phyloP scores from a whole-genome alignment of 1,140 invertebrate genomes.

The Drosophila pachea region DNA sequence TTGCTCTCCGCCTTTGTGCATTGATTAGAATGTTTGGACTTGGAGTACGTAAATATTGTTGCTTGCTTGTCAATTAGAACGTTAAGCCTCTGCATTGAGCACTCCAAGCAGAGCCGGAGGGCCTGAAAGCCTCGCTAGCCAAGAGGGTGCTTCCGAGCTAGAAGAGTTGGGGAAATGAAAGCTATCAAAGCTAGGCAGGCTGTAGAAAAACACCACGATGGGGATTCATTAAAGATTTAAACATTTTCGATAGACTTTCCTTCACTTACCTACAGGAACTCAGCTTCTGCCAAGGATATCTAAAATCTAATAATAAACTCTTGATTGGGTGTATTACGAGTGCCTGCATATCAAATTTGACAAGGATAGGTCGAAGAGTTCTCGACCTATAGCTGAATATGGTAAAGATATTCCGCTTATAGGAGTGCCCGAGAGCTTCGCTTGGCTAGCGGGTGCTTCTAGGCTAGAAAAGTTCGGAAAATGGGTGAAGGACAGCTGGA shows the following conservation, averaged over 20 bases:
- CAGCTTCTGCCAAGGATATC: neutral
- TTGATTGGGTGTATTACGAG: neutral
- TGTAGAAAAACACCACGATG: neutral
- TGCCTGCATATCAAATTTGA: neutral
- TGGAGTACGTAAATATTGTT: conserved; percentile 76
- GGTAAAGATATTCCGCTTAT: too few relatives aligned
- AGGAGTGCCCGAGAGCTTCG: conserved; percentile 14
- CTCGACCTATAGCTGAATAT: neutral
- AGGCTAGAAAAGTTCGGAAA: neutral
- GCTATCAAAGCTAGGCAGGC: too few relatives aligned
- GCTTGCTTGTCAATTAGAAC: conserved; percentile 75
- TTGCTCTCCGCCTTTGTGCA: conserved; percentile 52
- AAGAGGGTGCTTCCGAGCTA: neutral
- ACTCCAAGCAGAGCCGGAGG: conserved; percentile 19
- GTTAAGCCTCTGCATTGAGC: conserved; percentile 51
- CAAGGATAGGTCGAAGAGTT: neutral
- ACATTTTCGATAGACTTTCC: too few relatives aligned
- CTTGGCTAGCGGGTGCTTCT: neutral
- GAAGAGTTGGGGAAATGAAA: neutral
- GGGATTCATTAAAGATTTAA: too few relatives aligned
- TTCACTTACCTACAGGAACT: neutral
- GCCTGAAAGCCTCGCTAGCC: conserved; percentile 11
- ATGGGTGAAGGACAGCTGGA: neutral
- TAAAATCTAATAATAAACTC: neutral
- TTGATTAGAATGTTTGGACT: conserved; percentile 78